phyloP scores from a whole-genome alignment of 1,140 invertebrate genomes.

The Apis florea region DNA sequence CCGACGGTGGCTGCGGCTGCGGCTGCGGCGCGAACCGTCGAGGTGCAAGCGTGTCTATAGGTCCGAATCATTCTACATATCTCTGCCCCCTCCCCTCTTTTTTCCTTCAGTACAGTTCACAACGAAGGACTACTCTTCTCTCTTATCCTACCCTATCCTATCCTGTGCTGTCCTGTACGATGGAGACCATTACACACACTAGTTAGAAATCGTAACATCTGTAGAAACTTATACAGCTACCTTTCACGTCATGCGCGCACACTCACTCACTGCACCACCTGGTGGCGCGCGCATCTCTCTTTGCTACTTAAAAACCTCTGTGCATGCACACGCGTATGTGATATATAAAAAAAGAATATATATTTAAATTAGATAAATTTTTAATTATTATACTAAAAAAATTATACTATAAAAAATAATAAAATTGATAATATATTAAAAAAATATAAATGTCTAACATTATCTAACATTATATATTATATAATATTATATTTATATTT shows the following conservation, averaged over 20 bases:
- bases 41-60: slow-evolving; percentile 71
- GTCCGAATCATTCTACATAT: slow-evolving; percentile 71
- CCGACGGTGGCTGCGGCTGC: slow-evolving; percentile 62
- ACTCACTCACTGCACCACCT: slow-evolving; percentile 60
- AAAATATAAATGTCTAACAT: neutral
- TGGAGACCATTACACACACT: slow-evolving; percentile 41
- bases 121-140: slow-evolving; percentile 55
- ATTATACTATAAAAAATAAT: neutral
- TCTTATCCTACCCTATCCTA: slow-evolving; percentile 54
- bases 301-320: slow-evolving; percentile 36
- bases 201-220: slow-evolving; percentile 41
- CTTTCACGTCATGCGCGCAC: slow-evolving; percentile 53
- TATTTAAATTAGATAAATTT: slow-evolving; percentile 17
- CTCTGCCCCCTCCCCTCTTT: slow-evolving; percentile 12
- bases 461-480: too few species aligned
- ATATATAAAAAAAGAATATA: slow-evolving; percentile 24
- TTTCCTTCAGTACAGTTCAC: slow-evolving; percentile 24
- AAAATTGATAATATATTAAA: neutral
- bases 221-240: slow-evolving; percentile 58
- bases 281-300: slow-evolving; percentile 62
- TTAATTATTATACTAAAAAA: neutral
- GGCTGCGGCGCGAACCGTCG: slow-evolving; percentile 64
- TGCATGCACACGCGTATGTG: slow-evolving; percentile 25
- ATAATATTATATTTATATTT: neutral
- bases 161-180: slow-evolving; percentile 52